phyloP scores from a whole-genome alignment of 2,888 invertebrate genomes.

The Pollenia angustigena region DNA sequence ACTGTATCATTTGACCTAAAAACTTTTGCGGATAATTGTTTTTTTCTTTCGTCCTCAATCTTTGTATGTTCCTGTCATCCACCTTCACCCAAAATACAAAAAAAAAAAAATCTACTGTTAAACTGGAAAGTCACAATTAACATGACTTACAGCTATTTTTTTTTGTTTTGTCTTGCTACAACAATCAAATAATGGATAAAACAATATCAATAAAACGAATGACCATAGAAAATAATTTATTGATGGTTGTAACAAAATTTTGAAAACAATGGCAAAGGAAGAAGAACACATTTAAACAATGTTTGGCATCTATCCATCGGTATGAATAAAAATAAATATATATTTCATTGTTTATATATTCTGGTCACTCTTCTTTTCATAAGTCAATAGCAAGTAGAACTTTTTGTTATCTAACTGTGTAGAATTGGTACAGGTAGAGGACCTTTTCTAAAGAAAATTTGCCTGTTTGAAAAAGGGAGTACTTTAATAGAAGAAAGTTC shows the following conservation, averaged over 20 bases:
- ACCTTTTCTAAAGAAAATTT: no score
- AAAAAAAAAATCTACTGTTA: not conserved
- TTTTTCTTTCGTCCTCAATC: slow-evolving; percentile 15
- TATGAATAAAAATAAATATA: slow-evolving; percentile 10
- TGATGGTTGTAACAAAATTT: slow-evolving; percentile 14
- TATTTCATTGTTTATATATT: slow-evolving; percentile 32
- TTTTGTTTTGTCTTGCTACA: slow-evolving; percentile 15
- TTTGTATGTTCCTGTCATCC: slow-evolving; percentile 47
- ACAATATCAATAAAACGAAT: slow-evolving; percentile 65
- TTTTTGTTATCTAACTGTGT: not conserved
- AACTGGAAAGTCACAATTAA: slow-evolving; percentile 61
- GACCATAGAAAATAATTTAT: slow-evolving; percentile 63
- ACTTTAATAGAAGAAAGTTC: no score
- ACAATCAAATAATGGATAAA: slow-evolving; percentile 69
- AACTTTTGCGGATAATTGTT: slow-evolving; percentile 43
- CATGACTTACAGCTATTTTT: slow-evolving; percentile 54
- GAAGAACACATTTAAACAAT: slow-evolving; percentile 24
- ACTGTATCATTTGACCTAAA: slow-evolving; percentile 63
- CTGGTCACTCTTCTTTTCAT: slow-evolving; percentile 51
- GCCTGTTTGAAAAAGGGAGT: no score
- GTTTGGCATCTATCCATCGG: slow-evolving; percentile 36
- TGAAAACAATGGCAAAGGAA: slow-evolving; percentile 7
- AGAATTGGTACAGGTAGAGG: no score
- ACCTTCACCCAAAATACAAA: slow-evolving; percentile 42
- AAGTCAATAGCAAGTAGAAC: not conserved